Base-by-base conservation (phyloP, 2,797 vertebrate species). In the Crax fasciolata region DNA sequence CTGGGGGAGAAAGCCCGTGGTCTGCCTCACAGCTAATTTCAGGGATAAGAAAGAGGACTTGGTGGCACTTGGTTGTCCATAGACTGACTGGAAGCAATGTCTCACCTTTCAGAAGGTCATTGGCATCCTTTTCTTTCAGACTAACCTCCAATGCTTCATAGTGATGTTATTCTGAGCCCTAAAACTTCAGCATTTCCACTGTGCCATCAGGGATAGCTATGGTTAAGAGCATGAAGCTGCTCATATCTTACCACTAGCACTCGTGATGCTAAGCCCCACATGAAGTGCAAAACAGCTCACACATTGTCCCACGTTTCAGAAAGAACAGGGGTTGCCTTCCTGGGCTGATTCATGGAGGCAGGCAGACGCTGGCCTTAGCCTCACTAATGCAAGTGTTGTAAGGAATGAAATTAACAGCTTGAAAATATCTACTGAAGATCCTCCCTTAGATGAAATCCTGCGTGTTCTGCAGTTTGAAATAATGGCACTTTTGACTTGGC, bases 1-100 rank as follows among this genome's bases (percentile, higher is more conserved):
- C 18, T 0, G 0, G 18, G 18, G 23, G 20, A 24, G 17, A 12
- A 44, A 74, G 24, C 35, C 68, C 48, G 43, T 32, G 43, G 10
- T 89, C 41, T 38, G 5, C 15, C 21, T 88, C 35, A 24, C 49
- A 54, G 57, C 8, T 3, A 4, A 11, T 24, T 77, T 74, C 30
- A 41, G 49, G 24, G 48, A 49, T 44, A 3, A 78, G 32, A 63
- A 84, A 25, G 10, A 43, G 11, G 32, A 41, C 24, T 57, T 7
- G 16, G n/a, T 30, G 43, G 6, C 32, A 27, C 9, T 2, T 57
- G 13, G 23, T 13, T 10, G 2, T 84, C 46, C 59, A 66, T 32
- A 68, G 38, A 14, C 41, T 10, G 15, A 13, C 15, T 21, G 71
- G 38, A 67, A 51, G 78, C 68, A 68, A 78, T 4, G 6, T 16